A percentile compares a stretch with the other conserved stretches of the same genome.
Evolutionary conservation across 2,888 invertebrate genomes (phyloP).

Genomic region (Polyommatus icarus): DNA sequence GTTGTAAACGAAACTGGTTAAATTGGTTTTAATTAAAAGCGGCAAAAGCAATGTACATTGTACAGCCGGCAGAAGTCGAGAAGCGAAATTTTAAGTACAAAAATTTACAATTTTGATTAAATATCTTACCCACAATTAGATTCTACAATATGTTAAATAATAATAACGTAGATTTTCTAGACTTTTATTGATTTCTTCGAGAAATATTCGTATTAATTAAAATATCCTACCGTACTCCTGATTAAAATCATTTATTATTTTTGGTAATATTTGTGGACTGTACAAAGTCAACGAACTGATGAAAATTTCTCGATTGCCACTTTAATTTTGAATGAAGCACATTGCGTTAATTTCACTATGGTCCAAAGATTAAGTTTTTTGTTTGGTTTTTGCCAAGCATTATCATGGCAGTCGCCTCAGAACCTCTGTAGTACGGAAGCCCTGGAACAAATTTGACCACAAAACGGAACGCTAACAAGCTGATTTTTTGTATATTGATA

Average conservation of each 20-base stretch:
- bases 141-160: no score
- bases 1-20: slow-evolving; percentile 14
- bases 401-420: not conserved
- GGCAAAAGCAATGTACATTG: not conserved
- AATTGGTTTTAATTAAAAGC: slow-evolving; percentile 16
- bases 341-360: not conserved
- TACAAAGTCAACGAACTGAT: not conserved
- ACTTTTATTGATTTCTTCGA: no score
- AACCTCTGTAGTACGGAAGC: not conserved
- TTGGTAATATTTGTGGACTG: not conserved
- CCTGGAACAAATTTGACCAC: no score
- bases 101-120: not conserved
- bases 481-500: no score
- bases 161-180: no score
- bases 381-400: not conserved
- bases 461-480: no score
- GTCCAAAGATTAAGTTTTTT: not conserved
- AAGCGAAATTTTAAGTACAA: not conserved
- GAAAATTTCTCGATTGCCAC: not conserved
- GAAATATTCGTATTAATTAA: no score
- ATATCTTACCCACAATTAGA: no score
- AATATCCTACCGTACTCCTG: no score
- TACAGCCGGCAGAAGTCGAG: not conserved
- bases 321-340: not conserved
- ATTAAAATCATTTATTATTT: not conserved